Conservation (phyloP, 2,888 invertebrate species). For the Leptopilina myrica region DNA sequence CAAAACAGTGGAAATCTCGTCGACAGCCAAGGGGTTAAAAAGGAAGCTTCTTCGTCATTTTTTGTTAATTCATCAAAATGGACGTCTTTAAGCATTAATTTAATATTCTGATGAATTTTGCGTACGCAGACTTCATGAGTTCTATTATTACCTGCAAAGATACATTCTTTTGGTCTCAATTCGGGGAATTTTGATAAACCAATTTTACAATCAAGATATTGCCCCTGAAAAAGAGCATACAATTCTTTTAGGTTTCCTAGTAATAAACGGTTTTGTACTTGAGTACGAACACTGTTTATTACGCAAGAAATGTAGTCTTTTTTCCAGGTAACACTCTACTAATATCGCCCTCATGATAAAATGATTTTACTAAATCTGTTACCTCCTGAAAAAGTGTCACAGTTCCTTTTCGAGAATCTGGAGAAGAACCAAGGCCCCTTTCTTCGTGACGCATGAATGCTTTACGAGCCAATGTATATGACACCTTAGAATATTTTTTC, state of each 20-base stretch:
- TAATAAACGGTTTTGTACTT: slow-evolving; percentile 44
- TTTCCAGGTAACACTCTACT: slow-evolving; percentile 46
- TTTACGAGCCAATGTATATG: not conserved
- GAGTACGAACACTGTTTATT: slow-evolving; percentile 8
- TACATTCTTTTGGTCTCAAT: slow-evolving; percentile 46
- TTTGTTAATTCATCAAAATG: not conserved
- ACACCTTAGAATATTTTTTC: slow-evolving; percentile 5
- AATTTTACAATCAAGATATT: too few species aligned
- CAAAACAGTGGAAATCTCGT: too few species aligned
- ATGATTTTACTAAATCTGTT: slow-evolving; percentile 12
- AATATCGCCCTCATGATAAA: slow-evolving; percentile 46
- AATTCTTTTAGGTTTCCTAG: slow-evolving; percentile 48
- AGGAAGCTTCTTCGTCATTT: too few species aligned
- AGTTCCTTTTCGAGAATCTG: slow-evolving; percentile 22
- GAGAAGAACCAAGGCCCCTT: slow-evolving; percentile 43
- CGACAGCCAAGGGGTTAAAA: too few species aligned
- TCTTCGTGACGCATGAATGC: slow-evolving; percentile 13
- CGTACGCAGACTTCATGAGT: slow-evolving; percentile 50
- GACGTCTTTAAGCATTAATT: slow-evolving; percentile 1
- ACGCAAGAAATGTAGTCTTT: slow-evolving; percentile 39
- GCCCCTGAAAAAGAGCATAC: not conserved
- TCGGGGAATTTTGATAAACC: not conserved
- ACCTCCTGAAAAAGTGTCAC: not conserved
- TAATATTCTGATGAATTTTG: slow-evolving; percentile 44
- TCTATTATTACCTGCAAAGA: slow-evolving; percentile 45